A percentile compares a stretch with the other conserved stretches of the same genome.
Evolutionary conservation across 1,140 invertebrate species (phyloP).

Genomic region (Musca domestica): DNA sequence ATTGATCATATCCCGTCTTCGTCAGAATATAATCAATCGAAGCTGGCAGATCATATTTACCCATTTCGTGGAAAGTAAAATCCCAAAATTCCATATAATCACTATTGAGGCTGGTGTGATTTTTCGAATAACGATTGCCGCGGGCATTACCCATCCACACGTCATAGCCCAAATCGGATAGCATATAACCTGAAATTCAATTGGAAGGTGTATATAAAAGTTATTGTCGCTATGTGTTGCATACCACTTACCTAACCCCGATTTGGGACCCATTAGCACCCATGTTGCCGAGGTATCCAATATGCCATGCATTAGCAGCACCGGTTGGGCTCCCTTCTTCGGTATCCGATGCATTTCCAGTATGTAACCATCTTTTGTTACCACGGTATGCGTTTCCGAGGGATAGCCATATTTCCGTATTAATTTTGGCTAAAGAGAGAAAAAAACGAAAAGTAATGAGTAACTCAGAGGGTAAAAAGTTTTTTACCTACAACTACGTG

Average conservation of each 20-base stretch:
- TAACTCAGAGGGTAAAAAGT: background rate
- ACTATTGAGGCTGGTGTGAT: slow-evolving; percentile 58
- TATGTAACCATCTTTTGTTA: slow-evolving; percentile 60
- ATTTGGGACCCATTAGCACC: slow-evolving; percentile 69
- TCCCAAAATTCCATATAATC: slow-evolving; percentile 70
- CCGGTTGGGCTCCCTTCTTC: slow-evolving; percentile 49
- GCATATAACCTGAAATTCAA: slow-evolving; percentile 52
- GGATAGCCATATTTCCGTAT: slow-evolving; percentile 61
- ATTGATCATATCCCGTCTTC: slow-evolving; percentile 58
- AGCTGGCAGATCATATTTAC: slow-evolving; percentile 71
- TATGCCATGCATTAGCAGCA: slow-evolving; percentile 69
- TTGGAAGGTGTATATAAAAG: background rate
- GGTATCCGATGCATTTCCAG: slow-evolving; percentile 59
- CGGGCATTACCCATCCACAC: slow-evolving; percentile 74
- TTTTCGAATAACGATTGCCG: slow-evolving; percentile 66
- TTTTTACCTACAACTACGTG: background rate
- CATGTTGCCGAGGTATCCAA: slow-evolving; percentile 69
- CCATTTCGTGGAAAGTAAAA: slow-evolving; percentile 80
- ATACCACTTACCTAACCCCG: slow-evolving; percentile 56
- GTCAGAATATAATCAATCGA: slow-evolving; percentile 70
- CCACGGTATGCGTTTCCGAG: slow-evolving; percentile 58
- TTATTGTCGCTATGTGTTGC: too few relatives aligned
- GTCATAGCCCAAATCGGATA: slow-evolving; percentile 63
- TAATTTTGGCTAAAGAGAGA: slow-evolving; percentile 45
- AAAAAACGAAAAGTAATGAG: background rate